Base-by-base conservation (phyloP, 1,140 invertebrate species). In the Tenebrio molitor region DNA sequence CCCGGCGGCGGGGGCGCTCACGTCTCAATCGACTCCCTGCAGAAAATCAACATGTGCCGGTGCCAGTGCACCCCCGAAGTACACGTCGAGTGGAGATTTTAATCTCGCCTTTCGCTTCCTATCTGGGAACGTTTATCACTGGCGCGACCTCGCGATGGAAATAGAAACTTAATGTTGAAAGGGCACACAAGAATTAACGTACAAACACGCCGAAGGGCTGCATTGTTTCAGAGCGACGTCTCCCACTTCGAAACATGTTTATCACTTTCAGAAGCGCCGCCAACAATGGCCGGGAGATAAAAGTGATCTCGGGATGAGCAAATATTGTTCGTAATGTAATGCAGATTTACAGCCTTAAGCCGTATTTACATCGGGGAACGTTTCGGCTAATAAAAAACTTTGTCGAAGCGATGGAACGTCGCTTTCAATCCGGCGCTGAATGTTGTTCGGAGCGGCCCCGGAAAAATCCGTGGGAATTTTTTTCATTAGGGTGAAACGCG, bases 271-370 rank as follows among this genome's bases (percentile, higher is more conserved):
- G 23, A 33, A 10, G 29, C 36, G 36, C n/a, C 36, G 25, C 25
- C 3, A 50, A 50, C 44, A 50, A 50, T 50, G 19, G 17, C 15
- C 2, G 10, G 1, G 50, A 58, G 50, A 58, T 58, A 58, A 58
- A 58, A 25, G 44, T 50, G 44, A 50, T 50, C 44, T 50, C 44
- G 44, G 44, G 21, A 50, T 50, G 21, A 50, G 50, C 50, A 58
- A 58, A 58, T 58, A 58, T 33, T 58, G 50, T 58, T 58, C 15
- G 23, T 17, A 29, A 12, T 29, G 23, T 58, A 58, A 58, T 58
- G 23, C 50, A 58, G 50, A 58, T 58, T 58, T 58, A 58, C 50
- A 58, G 19, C 50, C 21, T 58, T 29, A 58, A 58, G 50, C 50
- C 23, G 21, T n/a, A 58, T 58, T 58, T 29, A 29, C 21, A 12